Percentiles rank a stretch among this genome's conserved stretches.
Conservation (phyloP, 1,140 invertebrate species). For the Papilio helenus region DNA sequence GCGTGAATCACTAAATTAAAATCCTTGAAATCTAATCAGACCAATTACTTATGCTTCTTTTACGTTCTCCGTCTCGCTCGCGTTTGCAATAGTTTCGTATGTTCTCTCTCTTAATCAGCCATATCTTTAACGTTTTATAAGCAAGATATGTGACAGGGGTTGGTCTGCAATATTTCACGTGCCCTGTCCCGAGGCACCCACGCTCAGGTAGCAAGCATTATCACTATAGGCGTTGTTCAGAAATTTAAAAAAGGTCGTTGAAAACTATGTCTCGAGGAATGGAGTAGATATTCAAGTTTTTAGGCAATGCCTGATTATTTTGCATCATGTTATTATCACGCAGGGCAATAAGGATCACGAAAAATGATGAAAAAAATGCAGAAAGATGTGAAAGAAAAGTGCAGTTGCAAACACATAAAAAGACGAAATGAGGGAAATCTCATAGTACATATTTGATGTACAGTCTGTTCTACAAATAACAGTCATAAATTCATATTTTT, state of each 20-base stretch:
- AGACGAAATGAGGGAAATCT: no score
- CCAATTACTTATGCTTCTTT: constrained; percentile 75
- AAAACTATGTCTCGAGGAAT: constrained; percentile 52
- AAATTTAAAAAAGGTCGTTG: constrained; percentile 60
- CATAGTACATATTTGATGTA: no score
- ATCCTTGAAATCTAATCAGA: constrained; percentile 81
- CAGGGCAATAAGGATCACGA: no score
- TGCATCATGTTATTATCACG: background rate
- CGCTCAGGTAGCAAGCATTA: constrained; percentile 81
- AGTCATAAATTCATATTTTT: no score
- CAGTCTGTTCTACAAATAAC: no score
- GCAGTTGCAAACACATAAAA: no score
- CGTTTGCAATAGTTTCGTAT: constrained; percentile 36
- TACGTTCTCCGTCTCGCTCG: constrained; percentile 47
- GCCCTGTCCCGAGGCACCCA: constrained; percentile 71
- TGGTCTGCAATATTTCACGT: constrained; percentile 78
- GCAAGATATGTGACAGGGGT: constrained; percentile 77
- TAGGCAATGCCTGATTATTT: background rate
- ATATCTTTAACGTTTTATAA: constrained; percentile 62
- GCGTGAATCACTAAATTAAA: constrained; percentile 80
- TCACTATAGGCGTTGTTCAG: constrained; percentile 77
- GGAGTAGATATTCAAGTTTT: constrained; percentile 45
- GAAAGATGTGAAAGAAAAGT: no score
- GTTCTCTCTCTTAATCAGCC: constrained; percentile 49
- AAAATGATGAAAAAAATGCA: no score